Evolutionary conservation across 2,888 invertebrate genomes (phyloP).

Genomic region (Formica aserva): DNA sequence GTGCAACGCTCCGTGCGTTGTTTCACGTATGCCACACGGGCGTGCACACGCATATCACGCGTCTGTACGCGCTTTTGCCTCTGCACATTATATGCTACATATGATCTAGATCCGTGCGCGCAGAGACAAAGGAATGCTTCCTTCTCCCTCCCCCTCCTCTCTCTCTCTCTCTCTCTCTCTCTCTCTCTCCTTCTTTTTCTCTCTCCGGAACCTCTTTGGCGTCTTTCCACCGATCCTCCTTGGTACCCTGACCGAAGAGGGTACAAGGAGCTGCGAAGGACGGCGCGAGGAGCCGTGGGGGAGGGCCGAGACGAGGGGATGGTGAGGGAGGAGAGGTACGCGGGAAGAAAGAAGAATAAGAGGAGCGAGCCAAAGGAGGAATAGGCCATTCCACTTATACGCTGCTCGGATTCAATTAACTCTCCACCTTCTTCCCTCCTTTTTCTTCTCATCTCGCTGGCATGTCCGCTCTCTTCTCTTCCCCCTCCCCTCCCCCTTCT

Average conservation of each 20-base stretch:
- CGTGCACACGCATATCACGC: constrained; percentile 54
- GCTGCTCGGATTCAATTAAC: constrained; percentile 86
- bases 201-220: constrained; percentile 78
- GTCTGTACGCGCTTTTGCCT: constrained; percentile 54
- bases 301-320: constrained; percentile 45
- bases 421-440: constrained; percentile 82
- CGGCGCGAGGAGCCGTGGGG: constrained; percentile 66
- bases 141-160: constrained; percentile 67
- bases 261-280: constrained; percentile 76
- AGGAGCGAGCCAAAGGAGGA: constrained; percentile 82
- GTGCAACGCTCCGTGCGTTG: constrained; percentile 60
- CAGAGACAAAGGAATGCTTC: constrained; percentile 85
- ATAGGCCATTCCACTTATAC: constrained; percentile 86
- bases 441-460: constrained; percentile 80
- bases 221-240: constrained; percentile 76
- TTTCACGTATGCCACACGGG: constrained; percentile 15
- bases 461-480: constrained; percentile 72
- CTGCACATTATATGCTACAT: constrained; percentile 70
- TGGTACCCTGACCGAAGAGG: constrained; percentile 75
- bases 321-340: constrained; percentile 71
- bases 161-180: constrained; percentile 47
- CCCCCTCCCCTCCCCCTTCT: constrained; percentile 68
- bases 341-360: constrained; percentile 83
- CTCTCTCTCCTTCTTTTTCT: constrained; percentile 70
- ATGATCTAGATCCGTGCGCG: constrained; percentile 80